Conservation (phyloP, 2,113 vertebrate genomes). For the Equus przewalskii region DNA sequence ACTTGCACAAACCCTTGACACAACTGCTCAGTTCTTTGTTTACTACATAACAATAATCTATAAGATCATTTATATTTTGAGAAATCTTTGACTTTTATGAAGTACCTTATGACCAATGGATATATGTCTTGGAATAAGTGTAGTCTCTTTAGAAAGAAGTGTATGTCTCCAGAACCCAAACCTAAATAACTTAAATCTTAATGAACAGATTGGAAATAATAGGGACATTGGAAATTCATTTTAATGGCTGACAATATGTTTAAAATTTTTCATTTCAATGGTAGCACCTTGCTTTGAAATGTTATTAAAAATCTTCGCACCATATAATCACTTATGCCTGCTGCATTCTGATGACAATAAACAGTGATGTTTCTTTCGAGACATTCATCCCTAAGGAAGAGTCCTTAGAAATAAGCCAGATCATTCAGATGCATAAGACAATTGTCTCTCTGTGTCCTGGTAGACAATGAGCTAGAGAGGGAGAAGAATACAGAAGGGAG, state of each 20-base stretch:
- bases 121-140: not conserved
- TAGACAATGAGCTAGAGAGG: not conserved
- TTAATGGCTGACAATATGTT: not conserved
- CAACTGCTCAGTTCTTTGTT: not conserved
- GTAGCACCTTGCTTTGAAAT: slow-evolving; percentile 54
- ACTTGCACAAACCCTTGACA: not conserved
- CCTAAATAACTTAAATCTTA: not conserved
- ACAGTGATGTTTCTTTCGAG: slow-evolving; percentile 51
- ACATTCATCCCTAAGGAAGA: not conserved
- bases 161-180: not conserved
- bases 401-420: not conserved
- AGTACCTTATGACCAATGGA: not conserved
- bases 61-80: slow-evolving; percentile 29
- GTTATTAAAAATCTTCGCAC: slow-evolving; percentile 48
- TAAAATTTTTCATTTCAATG: not conserved
- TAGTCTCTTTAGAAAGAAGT: not conserved
- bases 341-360: slow-evolving; percentile 64
- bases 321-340: not conserved
- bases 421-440: not conserved
- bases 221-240: not conserved
- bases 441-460: not conserved
- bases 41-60: not conserved
- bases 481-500: not conserved
- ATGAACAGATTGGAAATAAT: slow-evolving; percentile 39
- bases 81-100: slow-evolving; percentile 48